Base-by-base conservation (phyloP, 2,797 vertebrate species). In the Dicrostonyx torquatus region DNA sequence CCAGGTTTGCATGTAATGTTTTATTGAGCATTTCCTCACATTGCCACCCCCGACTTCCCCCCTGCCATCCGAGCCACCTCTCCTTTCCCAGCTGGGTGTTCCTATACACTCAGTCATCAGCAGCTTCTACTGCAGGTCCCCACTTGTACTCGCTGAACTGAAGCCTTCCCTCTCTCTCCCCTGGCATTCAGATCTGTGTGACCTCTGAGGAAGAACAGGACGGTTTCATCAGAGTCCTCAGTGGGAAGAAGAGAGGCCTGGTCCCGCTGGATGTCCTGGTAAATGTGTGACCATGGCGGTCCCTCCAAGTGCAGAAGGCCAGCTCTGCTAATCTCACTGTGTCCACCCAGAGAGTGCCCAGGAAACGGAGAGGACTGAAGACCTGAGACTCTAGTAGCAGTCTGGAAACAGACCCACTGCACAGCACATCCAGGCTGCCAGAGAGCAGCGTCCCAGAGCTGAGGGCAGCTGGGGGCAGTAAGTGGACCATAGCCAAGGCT, bases 181-280 rank as follows among this genome's bases (percentile, higher is more conserved):
- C 97, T 97, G 97, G 37, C 92, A n/a, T 97, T 94, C 97, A 99
- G 99, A 99, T 99, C 95, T 99, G 99, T 84, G 98, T 99, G 98
- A 99, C 99, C 98, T 98, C 98, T 37, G 99, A 99, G 97, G 98
- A 98, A 20, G 99, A 99, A 93, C 98, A 93, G 0, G 98, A 99
- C 0, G 99, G 99, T 97, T 99, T 99, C 98, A 99, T 99, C 98
- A 98, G 98, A 97, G 99, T 99, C 95, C 98, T 98, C 95, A 99
- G 99, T 0, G 99, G 99, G 80, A 99, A 99, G 98, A 99, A 99
- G 98, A 99, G 98, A 98, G 99, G 99, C 93, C 99, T 99, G 0
- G 99, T 99, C 84, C 99, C 99, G 58, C 98, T 98, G 40, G 99
- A 99, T 0, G 97, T 99, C 93, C 98, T 99, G 93, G 99, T 99